phyloP scores from a whole-genome alignment of 2,888 invertebrate species.

The Hipparchia semele region DNA sequence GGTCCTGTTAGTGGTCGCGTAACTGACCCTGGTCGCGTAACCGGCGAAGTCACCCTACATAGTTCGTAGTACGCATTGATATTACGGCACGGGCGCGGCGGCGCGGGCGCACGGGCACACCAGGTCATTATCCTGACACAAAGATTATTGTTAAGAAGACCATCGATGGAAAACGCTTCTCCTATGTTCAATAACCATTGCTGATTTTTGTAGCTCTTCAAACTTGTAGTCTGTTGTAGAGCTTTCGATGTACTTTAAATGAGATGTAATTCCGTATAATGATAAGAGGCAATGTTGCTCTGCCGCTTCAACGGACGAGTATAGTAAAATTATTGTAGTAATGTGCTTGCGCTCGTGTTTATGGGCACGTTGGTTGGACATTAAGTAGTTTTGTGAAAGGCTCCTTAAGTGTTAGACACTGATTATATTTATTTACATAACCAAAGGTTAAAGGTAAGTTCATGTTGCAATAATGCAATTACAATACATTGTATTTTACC shows the following conservation, averaged over 20 bases:
- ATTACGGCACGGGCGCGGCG: constrained; percentile 41
- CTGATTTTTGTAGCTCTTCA: neutral
- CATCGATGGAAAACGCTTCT: constrained; percentile 14
- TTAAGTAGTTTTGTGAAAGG: constrained; percentile 33
- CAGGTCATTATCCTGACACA: constrained; percentile 51
- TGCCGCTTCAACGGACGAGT: constrained; percentile 39
- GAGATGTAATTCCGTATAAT: neutral
- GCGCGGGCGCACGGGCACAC: constrained; percentile 43
- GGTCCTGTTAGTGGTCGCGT: too few species aligned
- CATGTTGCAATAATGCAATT: constrained; percentile 47
- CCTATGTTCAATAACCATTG: constrained; percentile 22
- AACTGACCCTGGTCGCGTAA: too few species aligned
- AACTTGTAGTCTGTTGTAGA: neutral
- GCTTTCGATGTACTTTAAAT: constrained; percentile 26
- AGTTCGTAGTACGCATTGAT: constrained; percentile 45
- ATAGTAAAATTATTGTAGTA: constrained; percentile 45
- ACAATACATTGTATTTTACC: constrained; percentile 40
- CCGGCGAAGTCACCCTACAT: too few species aligned
- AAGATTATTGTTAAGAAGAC: constrained; percentile 36
- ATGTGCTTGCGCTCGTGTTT: constrained; percentile 39
- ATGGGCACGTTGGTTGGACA: constrained; percentile 39
- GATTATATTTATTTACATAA: constrained; percentile 25
- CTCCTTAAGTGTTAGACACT: constrained; percentile 26
- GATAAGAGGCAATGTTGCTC: constrained; percentile 28
- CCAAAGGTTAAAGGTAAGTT: constrained; percentile 39